phyloP scores from a whole-genome alignment of 2,113 vertebrate species.

The Panurus biarmicus region DNA sequence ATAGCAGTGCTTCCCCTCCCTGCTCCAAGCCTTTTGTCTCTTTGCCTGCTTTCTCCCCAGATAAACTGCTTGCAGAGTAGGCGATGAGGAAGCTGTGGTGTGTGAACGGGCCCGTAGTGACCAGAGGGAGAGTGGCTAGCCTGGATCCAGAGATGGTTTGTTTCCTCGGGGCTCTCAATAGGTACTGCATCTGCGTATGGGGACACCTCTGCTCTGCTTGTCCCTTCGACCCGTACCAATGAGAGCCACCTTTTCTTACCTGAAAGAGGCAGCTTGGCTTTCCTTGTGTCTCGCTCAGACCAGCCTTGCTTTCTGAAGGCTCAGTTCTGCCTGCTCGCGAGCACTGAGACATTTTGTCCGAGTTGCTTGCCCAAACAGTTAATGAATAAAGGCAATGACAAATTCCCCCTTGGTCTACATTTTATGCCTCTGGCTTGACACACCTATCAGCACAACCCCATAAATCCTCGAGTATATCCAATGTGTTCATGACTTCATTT shows the following conservation, averaged over 20 bases:
- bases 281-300: not conserved
- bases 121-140: not conserved
- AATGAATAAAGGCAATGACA: not conserved
- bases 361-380: not conserved
- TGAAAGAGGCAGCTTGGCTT: not conserved
- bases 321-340: not conserved
- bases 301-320: not conserved
- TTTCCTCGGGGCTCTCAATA: not conserved
- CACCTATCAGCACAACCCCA: not conserved
- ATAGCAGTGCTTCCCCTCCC: not conserved
- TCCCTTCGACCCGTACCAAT: not conserved
- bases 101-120: not conserved
- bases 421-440: not conserved
- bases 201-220: not conserved
- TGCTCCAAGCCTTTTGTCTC: not conserved
- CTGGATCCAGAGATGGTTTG: not conserved
- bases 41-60: not conserved
- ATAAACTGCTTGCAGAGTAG: not conserved
- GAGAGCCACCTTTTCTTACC: not conserved
- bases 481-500: not conserved
- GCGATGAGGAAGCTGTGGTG: not conserved
- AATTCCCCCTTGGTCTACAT: conserved; percentile 10
- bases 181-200: rapidly evolving
- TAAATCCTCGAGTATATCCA: not conserved
- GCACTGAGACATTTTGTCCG: not conserved